Evolutionary conservation across 2,113 vertebrate species (phyloP).

Genomic region (Ophthalmolycus amberensis): DNA sequence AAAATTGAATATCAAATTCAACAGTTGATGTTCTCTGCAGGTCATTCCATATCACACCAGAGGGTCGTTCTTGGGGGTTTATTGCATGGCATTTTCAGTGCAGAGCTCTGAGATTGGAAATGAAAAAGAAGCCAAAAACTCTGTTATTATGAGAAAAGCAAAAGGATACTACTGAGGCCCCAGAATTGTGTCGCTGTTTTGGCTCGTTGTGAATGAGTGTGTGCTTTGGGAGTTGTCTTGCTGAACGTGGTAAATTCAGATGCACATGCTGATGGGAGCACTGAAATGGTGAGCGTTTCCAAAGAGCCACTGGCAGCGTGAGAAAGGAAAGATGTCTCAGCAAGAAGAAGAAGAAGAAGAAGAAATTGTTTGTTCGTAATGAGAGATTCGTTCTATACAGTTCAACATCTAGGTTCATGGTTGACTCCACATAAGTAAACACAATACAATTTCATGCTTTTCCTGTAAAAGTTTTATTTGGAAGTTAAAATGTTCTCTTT

Average conservation of each 20-base stretch:
- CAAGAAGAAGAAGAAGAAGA: conserved; percentile 41
- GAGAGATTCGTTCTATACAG: not conserved
- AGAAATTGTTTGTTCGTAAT: not conserved
- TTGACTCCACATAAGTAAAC: not conserved
- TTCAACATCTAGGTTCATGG: not conserved
- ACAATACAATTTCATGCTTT: not conserved
- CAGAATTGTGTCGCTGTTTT: conserved; percentile 51
- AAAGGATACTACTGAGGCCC: conserved; percentile 49
- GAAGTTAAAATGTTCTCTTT: not conserved
- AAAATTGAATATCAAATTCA: conserved; percentile 64
- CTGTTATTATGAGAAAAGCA: conserved; percentile 70
- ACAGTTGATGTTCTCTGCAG: conserved; percentile 69
- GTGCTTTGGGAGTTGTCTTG: conserved; percentile 59
- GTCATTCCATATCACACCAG: conserved; percentile 72
- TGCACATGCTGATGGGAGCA: conserved; percentile 73
- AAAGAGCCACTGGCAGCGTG: conserved; percentile 72
- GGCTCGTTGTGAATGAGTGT: not conserved
- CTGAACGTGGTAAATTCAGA: conserved; percentile 72
- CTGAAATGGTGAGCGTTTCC: conserved; percentile 73
- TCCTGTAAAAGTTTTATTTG: not conserved
- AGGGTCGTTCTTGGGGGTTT: conserved; percentile 62
- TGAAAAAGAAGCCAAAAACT: conserved; percentile 67
- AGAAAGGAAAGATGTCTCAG: conserved; percentile 71
- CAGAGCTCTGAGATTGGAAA: conserved; percentile 67
- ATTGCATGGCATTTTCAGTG: conserved; percentile 68